Conservation (phyloP, 2,888 invertebrate species). For the Lasiommata megera region DNA sequence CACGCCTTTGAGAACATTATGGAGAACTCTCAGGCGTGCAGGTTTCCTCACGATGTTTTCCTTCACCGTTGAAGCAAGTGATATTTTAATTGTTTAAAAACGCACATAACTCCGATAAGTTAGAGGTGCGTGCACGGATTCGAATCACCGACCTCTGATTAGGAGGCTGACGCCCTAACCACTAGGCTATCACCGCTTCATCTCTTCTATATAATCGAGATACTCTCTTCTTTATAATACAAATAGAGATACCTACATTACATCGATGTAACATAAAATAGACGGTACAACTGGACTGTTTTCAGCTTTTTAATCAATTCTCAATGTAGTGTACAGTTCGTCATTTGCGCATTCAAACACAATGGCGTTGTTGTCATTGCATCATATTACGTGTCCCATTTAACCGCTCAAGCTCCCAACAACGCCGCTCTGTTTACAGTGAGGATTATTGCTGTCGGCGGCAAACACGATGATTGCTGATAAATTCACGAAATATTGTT, state of each 20-base stretch:
- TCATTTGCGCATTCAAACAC: conserved; percentile 7
- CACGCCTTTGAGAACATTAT: too few relatives aligned
- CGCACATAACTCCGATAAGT: too few relatives aligned
- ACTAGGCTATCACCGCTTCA: too few relatives aligned
- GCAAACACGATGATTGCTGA: conserved; percentile 23
- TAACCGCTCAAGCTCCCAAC: conserved; percentile 24
- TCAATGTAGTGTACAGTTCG: background rate
- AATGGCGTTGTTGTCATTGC: conserved; percentile 21
- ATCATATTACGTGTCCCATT: conserved; percentile 28
- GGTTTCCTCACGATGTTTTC: too few relatives aligned
- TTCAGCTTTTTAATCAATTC: background rate
- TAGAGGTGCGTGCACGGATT: too few relatives aligned
- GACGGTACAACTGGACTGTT: background rate
- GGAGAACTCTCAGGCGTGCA: too few relatives aligned
- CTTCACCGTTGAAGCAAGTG: too few relatives aligned
- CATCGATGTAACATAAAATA: background rate
- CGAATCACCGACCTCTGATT: too few relatives aligned
- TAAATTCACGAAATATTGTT: conserved; percentile 28
- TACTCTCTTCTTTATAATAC: too few relatives aligned
- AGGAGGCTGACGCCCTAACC: too few relatives aligned
- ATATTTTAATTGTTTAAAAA: too few relatives aligned
- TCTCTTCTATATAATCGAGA: too few relatives aligned
- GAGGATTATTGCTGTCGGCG: conserved; percentile 27
- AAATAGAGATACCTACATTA: background rate
- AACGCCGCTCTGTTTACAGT: conserved; percentile 21